Percentiles rank a stretch among this genome's conserved stretches.
Evolutionary conservation across 2,113 vertebrate species (phyloP).

Genomic region (Urocynchramus pylzowi): DNA sequence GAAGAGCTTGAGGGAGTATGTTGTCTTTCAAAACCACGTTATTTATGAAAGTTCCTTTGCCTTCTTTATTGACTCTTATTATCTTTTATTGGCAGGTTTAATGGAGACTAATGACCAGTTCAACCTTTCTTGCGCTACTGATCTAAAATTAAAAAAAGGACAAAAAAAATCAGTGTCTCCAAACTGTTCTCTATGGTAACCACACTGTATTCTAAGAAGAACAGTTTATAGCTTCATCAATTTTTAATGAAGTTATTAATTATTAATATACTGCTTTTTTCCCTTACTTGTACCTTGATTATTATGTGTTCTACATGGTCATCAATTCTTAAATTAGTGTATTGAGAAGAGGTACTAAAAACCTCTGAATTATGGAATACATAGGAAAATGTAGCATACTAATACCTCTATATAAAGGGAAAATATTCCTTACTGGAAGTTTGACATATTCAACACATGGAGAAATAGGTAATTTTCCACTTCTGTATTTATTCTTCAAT

Average conservation of each 20-base stretch:
- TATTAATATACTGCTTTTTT: neutral
- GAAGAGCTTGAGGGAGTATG: neutral
- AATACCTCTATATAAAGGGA: neutral
- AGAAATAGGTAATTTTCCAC: neutral
- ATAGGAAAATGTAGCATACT: neutral
- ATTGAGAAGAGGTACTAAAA: neutral
- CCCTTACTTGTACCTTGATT: neutral
- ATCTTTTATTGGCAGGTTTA: neutral
- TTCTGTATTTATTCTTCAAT: neutral
- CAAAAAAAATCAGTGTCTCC: neutral
- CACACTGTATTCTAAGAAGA: neutral
- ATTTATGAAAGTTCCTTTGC: neutral
- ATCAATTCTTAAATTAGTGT: neutral
- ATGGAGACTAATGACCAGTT: neutral
- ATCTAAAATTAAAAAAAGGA: neutral
- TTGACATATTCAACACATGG: neutral
- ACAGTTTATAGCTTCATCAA: neutral
- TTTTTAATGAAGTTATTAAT: neutral
- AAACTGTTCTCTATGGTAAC: neutral
- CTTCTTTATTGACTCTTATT: neutral
- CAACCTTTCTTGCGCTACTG: neutral
- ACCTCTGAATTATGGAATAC: neutral
- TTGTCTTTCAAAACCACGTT: neutral
- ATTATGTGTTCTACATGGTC: neutral
- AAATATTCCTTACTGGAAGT: neutral